Evolutionary conservation across 2,888 invertebrate genomes (phyloP).

Genomic region (Cephus spinipes): DNA sequence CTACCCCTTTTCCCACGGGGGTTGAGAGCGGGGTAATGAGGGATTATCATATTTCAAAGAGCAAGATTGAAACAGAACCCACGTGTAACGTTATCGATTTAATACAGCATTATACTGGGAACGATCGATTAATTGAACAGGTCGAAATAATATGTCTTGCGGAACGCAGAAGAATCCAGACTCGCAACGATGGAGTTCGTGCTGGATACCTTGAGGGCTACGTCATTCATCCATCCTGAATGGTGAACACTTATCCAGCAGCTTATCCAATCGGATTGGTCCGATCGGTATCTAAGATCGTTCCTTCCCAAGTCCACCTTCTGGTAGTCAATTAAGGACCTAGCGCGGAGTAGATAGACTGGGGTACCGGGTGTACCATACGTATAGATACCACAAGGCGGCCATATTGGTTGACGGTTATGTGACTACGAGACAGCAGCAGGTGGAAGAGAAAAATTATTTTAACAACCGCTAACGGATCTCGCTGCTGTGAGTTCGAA

Average conservation of each 20-base stretch:
- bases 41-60: neutral
- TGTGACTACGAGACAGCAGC: neutral
- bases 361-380: conserved; percentile 6
- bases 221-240: conserved; percentile 28
- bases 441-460: conserved; percentile 29
- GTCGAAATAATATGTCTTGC: neutral
- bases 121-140: neutral
- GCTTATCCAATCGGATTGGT: conserved; percentile 29
- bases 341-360: neutral
- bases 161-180: neutral
- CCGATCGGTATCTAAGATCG: conserved; percentile 34
- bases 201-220: conserved; percentile 24
- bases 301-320: neutral
- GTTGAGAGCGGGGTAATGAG: conserved; percentile 3
- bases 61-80: neutral
- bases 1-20: neutral
- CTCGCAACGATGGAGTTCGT: conserved; percentile 2
- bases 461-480: conserved; percentile 20
- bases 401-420: neutral
- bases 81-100: neutral
- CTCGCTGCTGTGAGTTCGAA: conserved; percentile 8
- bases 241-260: neutral
- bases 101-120: neutral
- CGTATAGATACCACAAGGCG: conserved; percentile 13
- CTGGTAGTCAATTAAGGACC: conserved; percentile 34